phyloP scores from a whole-genome alignment of 2,113 vertebrate genomes.

The Nymphicus hollandicus region DNA sequence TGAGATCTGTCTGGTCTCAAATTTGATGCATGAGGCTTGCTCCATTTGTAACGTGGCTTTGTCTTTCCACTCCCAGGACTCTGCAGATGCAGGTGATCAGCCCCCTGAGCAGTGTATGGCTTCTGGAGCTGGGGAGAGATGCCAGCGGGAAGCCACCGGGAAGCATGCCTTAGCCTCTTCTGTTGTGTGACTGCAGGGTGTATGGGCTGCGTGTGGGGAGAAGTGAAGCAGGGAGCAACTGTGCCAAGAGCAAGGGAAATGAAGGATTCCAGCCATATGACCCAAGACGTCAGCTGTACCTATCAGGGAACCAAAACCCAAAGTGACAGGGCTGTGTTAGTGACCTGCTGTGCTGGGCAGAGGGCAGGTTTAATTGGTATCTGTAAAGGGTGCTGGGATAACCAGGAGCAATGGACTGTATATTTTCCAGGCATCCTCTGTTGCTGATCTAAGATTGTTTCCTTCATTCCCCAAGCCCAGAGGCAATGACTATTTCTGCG shows the following conservation, averaged over 20 bases:
- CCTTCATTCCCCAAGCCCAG: background rate
- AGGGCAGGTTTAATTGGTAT: background rate
- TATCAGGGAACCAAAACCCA: background rate
- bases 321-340: background rate
- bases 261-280: background rate
- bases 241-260: background rate
- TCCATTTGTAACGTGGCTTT: background rate
- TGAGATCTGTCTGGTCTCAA: background rate
- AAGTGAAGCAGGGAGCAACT: background rate
- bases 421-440: background rate
- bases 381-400: background rate
- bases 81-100: background rate
- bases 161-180: background rate
- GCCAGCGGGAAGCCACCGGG: accelerated
- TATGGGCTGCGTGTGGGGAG: background rate
- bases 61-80: background rate
- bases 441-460: background rate
- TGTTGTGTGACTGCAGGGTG: background rate
- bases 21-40: background rate
- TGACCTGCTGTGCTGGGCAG: background rate
- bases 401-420: accelerated
- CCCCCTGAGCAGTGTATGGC: background rate
- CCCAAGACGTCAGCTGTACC: background rate
- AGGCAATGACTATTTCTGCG: background rate
- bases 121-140: background rate